Evolutionary conservation across 2,888 invertebrate species (phyloP).

Genomic region (Cybosia mesomella): DNA sequence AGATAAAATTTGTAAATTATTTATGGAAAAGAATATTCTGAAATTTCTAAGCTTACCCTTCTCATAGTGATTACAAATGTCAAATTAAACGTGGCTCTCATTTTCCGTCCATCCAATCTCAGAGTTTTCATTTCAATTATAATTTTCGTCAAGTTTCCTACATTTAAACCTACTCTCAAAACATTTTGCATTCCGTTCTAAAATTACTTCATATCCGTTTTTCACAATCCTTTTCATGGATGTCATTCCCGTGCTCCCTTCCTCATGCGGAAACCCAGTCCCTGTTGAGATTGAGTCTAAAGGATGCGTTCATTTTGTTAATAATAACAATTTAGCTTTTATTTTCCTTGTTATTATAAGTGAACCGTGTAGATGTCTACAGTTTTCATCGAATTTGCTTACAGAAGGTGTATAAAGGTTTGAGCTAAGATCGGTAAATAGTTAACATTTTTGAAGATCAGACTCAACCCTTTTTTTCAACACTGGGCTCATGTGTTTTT

Average conservation of each 20-base stretch:
- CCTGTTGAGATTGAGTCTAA: slow-evolving; percentile 31
- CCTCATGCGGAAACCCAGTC: slow-evolving; percentile 35
- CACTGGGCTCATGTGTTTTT: not conserved
- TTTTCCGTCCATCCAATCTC: not conserved
- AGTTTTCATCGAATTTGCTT: not conserved
- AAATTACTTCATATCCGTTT: slow-evolving; percentile 27
- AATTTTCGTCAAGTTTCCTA: not conserved
- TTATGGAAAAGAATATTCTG: not conserved
- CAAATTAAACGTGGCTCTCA: not conserved
- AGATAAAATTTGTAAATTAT: not conserved
- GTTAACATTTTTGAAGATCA: too few relatives aligned
- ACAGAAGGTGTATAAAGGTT: too few relatives aligned
- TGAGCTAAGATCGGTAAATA: too few relatives aligned
- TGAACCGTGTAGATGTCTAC: not conserved
- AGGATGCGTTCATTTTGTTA: slow-evolving; percentile 31
- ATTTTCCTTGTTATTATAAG: slow-evolving; percentile 15
- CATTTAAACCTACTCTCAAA: not conserved
- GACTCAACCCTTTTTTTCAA: not conserved
- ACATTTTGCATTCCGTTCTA: slow-evolving; percentile 28
- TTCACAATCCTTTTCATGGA: slow-evolving; percentile 32
- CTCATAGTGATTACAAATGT: not conserved
- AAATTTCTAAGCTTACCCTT: not conserved
- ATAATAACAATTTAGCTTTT: slow-evolving; percentile 22
- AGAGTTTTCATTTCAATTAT: not conserved
- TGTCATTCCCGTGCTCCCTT: slow-evolving; percentile 26